Evolutionary conservation across 2,888 invertebrate genomes (phyloP).

Genomic region (Aphidoletes aphidimyza): DNA sequence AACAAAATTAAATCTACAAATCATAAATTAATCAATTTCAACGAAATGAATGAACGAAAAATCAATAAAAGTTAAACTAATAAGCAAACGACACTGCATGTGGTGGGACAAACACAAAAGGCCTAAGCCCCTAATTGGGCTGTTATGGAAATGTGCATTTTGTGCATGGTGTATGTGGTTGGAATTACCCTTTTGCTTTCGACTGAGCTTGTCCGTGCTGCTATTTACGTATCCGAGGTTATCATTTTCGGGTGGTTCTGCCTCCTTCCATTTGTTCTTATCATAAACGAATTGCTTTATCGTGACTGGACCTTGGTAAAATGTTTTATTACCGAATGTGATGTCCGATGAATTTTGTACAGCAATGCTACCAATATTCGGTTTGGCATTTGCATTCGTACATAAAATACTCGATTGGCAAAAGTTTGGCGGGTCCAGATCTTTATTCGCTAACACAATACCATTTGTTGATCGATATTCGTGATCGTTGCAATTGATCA

Average conservation of each 20-base stretch:
- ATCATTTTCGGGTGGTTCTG: conserved; percentile 60
- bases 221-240: conserved; percentile 59
- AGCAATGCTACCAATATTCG: conserved; percentile 72
- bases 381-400: conserved; percentile 58
- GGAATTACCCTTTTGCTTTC: conserved; percentile 15
- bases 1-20: too few species aligned
- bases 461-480: neutral
- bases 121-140: too few species aligned
- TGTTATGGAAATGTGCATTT: neutral
- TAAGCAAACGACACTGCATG: too few species aligned
- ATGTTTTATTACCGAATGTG: conserved; percentile 80
- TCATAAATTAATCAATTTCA: too few species aligned
- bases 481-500: neutral
- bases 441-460: neutral
- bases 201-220: neutral
- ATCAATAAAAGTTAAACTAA: too few species aligned
- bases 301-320: conserved; percentile 81
- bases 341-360: conserved; percentile 77
- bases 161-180: neutral
- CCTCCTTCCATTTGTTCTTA: conserved; percentile 60
- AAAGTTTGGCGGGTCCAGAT: neutral
- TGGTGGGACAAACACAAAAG: too few species aligned
- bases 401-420: conserved; percentile 55
- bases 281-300: conserved; percentile 78
- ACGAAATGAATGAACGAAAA: too few species aligned